Base-by-base conservation (phyloP, 2,888 invertebrate species). In the Loripinus fragilis region DNA sequence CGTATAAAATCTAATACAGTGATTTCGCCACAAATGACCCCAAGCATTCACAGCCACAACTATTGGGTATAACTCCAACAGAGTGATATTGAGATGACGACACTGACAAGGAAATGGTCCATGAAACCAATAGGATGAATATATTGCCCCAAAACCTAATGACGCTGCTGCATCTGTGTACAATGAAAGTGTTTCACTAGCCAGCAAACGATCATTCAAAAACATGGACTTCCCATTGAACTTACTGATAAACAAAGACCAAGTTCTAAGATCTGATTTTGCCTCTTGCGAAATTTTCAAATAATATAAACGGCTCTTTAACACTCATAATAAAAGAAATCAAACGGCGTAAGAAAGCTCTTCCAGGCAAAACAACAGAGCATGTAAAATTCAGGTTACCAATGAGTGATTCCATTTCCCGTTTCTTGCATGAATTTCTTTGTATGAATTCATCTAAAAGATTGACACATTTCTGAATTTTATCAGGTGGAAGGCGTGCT, bases 11-110 rank as follows among this genome's bases (percentile, higher is more conserved):
- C 70, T 41, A n/a, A 79, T 72, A 10, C 48, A 48, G 45, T 75
- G 50, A 17, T 76, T 79, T 20, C 38, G 48, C 72, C 71, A 73
- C 2, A 65, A 52, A 20, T 60, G 42, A 15, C 69, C 73, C 79
- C 69, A 72, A 17, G 65, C 33, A 30, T 52, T 20, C 1, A 76
- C 30, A 3, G 72, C 72, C 15, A 76, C 23, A 33, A 73, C 60
- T 28, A 79, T 78, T 2, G 78, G 74, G 55, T 78, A 68, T 30
- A 78, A 60, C 23, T 78, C 74, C 15, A 71, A 25, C n/a, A 17
- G 65, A 66, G 74, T 71, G 17, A 78, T 78, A 35, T 74, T 71
- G 5, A 48, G 48, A 33, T 15, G n/a, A 30, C 55, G 66, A 71
- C 74, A 78, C 30, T 67, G 64, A n/a, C 12, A 7, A 0, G 74